Base-by-base conservation (phyloP, 2,113 vertebrate species). In the Burhinus bistriatus region DNA sequence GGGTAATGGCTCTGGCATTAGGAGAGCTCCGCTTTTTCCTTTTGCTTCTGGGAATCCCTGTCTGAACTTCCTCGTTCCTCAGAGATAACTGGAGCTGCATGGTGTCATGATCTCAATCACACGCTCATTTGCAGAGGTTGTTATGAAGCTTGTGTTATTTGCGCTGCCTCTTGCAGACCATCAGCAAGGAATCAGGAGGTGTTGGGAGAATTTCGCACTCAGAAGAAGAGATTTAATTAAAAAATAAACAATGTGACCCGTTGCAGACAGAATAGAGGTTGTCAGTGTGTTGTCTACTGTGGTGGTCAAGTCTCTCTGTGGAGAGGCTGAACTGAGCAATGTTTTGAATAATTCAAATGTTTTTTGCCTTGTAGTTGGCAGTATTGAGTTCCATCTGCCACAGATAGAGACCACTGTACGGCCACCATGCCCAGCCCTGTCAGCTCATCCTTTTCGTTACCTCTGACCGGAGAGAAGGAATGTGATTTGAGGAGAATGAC, bases 1-100 rank as follows among this genome's bases (percentile, higher is more conserved):
- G 75, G 54, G 45, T 57, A 58, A 62, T 0, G 0, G 17, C 55
- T 82, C 4, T 0, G 3, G 36, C 15, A 9, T 27, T 9, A 18
- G 22, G 32, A 55, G 73, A 91, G 21, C 36, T 1, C 1, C 2
- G 2, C 0, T 80, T 92, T 88, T 51, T 0, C 0, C 40, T 77
- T 76, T 49, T 85, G 40, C 34, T 65, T 47, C 68, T 83, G 76
- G 59, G 76, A 93, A 96, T 83, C 30, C 52, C 44, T 76, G 40
- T 36, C 13, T 54, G 34, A 83, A 66, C 42, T 83, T 90, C 59
- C 51, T 90, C 22, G 32, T 58, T 68, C 52, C 30, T 15, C 1
- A 1, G 5, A 9, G 19, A n/a, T 29, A 87, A 64, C 29, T 1
- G 2, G 38, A 59, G 27, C 52, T 52, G 15, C 1, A 2, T 22